Percentiles rank a stretch among this genome's conserved stretches.
These are phyloP conservation scores for Eupleurogrammus muticus DNA, from an alignment of 2,797 vertebrate genomes.

Conservation along the genomic window DNA sequence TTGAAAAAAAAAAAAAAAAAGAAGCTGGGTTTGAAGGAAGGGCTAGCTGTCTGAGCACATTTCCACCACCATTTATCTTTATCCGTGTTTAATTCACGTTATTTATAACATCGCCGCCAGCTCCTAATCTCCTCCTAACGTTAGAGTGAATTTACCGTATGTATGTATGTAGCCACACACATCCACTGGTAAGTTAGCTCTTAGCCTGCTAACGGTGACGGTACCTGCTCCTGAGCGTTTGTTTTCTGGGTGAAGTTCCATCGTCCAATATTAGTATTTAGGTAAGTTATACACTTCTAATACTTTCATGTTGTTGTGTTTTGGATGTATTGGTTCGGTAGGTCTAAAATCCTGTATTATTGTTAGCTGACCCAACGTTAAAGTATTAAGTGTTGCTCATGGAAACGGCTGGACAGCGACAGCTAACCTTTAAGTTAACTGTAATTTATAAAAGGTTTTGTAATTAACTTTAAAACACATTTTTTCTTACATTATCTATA, in stretches of 20 bases:
- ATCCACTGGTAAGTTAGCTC: conserved; percentile 14
- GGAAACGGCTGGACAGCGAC: neutral
- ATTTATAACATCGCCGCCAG: neutral
- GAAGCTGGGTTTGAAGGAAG: conserved; percentile 1
- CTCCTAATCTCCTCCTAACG: accelerated
- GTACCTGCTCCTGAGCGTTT: neutral
- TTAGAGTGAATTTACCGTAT: neutral
- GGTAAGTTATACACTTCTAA: conserved; percentile 36
- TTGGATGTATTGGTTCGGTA: neutral
- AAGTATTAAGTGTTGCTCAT: accelerated
- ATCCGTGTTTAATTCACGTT: accelerated
- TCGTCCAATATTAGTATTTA: conserved; percentile 27
- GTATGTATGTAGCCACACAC: conserved; percentile 16
- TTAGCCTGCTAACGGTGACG: conserved; percentile 16
- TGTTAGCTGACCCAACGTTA: neutral
- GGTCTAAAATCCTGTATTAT: conserved; percentile 24
- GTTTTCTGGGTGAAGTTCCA: neutral
- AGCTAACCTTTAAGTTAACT: neutral
- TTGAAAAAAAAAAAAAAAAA: conserved; percentile 84
- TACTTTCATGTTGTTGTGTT: accelerated
- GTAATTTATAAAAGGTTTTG: neutral
- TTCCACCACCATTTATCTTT: accelerated
- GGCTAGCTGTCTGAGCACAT: accelerated
- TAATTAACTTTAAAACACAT: no score
- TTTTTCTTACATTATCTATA: no score